Evolutionary conservation across 2,113 vertebrate genomes (phyloP), one percentile per base, ranked within the genome.

Genomic region (Anser cygnoides): DNA sequence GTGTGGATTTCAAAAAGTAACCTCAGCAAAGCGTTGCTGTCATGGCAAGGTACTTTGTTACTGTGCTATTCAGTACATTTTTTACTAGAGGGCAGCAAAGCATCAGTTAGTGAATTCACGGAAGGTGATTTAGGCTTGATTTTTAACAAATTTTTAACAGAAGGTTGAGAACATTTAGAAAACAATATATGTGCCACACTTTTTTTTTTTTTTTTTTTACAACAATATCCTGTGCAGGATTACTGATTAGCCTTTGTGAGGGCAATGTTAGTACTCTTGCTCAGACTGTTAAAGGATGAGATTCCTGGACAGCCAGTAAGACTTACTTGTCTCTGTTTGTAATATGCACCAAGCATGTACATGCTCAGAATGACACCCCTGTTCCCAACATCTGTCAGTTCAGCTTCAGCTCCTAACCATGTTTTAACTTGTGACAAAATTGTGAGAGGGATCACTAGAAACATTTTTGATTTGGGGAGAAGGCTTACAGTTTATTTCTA

Each of bases 71-170:
- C 50, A 66, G 23, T 52, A 23, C 50, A 2, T 72, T 35, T 65
- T 76, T 63, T 80, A 41, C 93, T 67, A 92, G 93, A 83, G 84
- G 93, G 78, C 84, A 86, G 89, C 70, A 95, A 43, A 91, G 18
- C 49, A 58, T 63, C 23, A 25, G 63, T 55, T 46, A 81, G 37
- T 14, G 44, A 78, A 58, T 81, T 91, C 3, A 3, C 20, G 35
- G 49, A 59, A 37, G 19, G 4, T 52, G 6, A 4, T 62, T 44
- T 52, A 23, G 8, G 33, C 57, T 77, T 62, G 9, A 5, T 74
- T 88, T 88, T 70, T 67, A 43, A 8, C 19, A 25, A 26, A 12
- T 71, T 54, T 80, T 78, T 46, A 39, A 37, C 44, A 41, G 28
- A 46, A 19, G 13, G 1, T n/a, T 65, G 21, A 11, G 46, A 79